Base-by-base conservation (phyloP, 2,888 invertebrate genomes). In the Physocephala rufipes region DNA sequence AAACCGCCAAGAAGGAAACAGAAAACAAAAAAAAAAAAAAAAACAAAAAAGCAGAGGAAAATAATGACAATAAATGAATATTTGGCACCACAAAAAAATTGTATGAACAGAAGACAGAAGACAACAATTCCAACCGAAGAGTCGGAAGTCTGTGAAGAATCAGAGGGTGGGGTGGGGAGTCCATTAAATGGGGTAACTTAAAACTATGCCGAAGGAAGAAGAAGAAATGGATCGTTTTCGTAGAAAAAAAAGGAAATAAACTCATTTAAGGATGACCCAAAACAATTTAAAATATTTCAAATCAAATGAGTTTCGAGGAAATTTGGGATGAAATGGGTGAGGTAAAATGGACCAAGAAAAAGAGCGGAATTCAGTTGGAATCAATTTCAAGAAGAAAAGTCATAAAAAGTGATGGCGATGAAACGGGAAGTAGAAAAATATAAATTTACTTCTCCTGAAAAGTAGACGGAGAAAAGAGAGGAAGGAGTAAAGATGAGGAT, bases 261-360 rank as follows among this genome's bases (percentile, higher is more conserved):
- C 53, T 53, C 12, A 21, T 21, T 53, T 12, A 53, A 1, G 53
- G 21, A 21, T 53, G 53, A 53, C 53, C 53, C 53, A 53, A 53
- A 21, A 53, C 19, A 53, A 21, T 19, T 12, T 21, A 53, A 28
- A 28, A 24, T 16, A 58, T 58, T 58, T 58, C 24, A 12, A 26
- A 28, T 24, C 58, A 24, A 58, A 28, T 26, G 58, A 58, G 26
- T 26, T 58, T 58, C 28, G 28, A 28, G 62, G 43, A 45, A 62
- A 62, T 43, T 24, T 24, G 45, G 43, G 43, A 62, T 45, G 24
- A n/a, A 12, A n/a, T 19, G 19, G 24, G 53, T 12, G 21, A 15
- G 24, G 19, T 21, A 21, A 9, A 53, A 53, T 2, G 21, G 53
- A 53, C 19, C 53, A 21, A 19, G 24, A 16, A 9, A 21, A 53